phyloP scores from a whole-genome alignment of 2,797 vertebrate species.

The Enoplosus armatus region DNA sequence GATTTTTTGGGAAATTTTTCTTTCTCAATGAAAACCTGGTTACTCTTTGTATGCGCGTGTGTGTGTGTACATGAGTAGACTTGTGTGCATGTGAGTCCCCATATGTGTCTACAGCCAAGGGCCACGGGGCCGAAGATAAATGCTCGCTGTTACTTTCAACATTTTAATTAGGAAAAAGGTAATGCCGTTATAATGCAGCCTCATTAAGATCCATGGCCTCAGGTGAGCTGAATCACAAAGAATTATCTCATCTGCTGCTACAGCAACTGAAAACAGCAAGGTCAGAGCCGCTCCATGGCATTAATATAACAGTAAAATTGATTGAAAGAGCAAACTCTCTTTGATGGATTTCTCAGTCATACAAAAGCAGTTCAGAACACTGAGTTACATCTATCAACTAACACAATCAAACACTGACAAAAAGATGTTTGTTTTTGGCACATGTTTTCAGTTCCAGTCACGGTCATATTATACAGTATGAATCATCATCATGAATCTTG shows the following conservation, averaged over 20 bases:
- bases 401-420: slow-evolving; percentile 31
- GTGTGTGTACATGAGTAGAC: neutral
- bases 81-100: slow-evolving; percentile 18
- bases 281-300: slow-evolving; percentile 32
- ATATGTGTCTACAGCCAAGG: slow-evolving; percentile 51
- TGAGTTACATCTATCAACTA: too few relatives aligned
- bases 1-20: slow-evolving; percentile 23
- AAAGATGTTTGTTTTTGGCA: slow-evolving; percentile 10
- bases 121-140: slow-evolving; percentile 67
- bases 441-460: neutral
- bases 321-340: slow-evolving; percentile 58
- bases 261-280: slow-evolving; percentile 28
- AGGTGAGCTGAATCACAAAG: slow-evolving; percentile 58
- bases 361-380: too few relatives aligned
- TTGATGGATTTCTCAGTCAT: slow-evolving; percentile 45
- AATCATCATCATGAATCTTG: slow-evolving; percentile 28
- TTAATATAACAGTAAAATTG: slow-evolving; percentile 52
- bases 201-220: slow-evolving; percentile 67
- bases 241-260: slow-evolving; percentile 54
- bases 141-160: slow-evolving; percentile 56
- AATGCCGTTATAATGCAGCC: slow-evolving; percentile 60
- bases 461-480: slow-evolving; percentile 5
- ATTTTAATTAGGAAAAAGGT: slow-evolving; percentile 73
- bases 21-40: slow-evolving; percentile 41
- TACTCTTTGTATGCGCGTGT: slow-evolving; percentile 33